Conservation (phyloP, 2,888 invertebrate species). For the Synergus japonicus region DNA sequence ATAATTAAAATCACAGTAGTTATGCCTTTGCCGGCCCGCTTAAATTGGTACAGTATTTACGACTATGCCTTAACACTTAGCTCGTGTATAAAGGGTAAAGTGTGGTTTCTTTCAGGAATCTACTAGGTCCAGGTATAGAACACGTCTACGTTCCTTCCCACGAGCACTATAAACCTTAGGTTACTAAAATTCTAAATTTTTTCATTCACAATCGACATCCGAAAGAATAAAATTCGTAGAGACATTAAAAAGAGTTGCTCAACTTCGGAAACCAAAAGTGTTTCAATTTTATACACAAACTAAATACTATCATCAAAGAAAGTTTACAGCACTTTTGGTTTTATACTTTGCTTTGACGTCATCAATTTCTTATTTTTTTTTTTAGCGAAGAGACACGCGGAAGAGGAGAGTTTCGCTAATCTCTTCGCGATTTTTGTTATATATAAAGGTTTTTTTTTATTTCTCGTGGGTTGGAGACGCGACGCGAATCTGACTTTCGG, state of each 20-base stretch:
- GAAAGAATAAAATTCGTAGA: background rate
- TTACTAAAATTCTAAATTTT: background rate
- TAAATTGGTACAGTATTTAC: conserved; percentile 75
- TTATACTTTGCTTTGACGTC: background rate
- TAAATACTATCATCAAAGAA: background rate
- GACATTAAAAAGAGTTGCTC: background rate
- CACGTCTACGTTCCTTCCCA: background rate
- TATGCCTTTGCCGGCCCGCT: conserved; percentile 77
- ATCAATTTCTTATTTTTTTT: background rate
- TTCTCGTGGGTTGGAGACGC: conserved; percentile 12
- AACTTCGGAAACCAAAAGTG: conserved; percentile 7
- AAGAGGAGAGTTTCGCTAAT: conserved; percentile 1
- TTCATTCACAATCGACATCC: background rate
- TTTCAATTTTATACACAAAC: background rate
- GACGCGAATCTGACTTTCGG: conserved; percentile 28
- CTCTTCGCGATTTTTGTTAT: conserved; percentile 17
- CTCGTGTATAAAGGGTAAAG: conserved; percentile 69
- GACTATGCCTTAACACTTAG: conserved; percentile 74
- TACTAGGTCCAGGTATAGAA: conserved; percentile 3
- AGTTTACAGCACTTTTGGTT: conserved; percentile 2
- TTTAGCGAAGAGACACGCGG: conserved; percentile 17
- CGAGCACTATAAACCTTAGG: background rate
- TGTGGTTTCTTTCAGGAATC: conserved; percentile 43
- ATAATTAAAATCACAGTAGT: conserved; percentile 78
- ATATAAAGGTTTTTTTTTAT: background rate